phyloP scores from a whole-genome alignment of 53 echinoderm and acorn worm genomes.

The Arbacia lixula region DNA sequence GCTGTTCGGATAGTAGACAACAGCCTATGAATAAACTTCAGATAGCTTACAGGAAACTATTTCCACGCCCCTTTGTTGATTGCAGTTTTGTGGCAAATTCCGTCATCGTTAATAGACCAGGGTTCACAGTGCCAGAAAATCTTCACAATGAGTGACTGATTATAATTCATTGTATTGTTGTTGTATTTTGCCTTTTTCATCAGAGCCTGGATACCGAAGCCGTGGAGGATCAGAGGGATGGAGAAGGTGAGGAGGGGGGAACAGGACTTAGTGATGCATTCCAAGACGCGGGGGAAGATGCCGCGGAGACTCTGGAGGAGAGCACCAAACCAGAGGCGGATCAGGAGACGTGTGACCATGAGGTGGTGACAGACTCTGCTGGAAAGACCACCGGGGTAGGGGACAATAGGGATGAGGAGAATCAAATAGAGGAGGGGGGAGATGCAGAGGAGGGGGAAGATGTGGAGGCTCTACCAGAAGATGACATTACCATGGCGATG shows the following conservation, averaged over 20 bases:
- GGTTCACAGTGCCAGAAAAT: no score
- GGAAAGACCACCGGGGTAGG: background rate
- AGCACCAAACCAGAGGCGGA: constrained; percentile 34
- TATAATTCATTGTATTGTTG: no score
- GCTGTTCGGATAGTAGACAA: no score
- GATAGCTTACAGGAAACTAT: no score
- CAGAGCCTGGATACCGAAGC: no score
- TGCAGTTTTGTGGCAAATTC: no score
- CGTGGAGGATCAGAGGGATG: no score
- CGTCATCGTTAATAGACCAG: no score
- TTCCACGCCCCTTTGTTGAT: no score
- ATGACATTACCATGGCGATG: constrained; percentile 3
- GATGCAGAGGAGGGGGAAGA: background rate
- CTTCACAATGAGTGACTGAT: no score
- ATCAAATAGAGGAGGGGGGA: background rate
- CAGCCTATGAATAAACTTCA: no score
- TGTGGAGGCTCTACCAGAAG: background rate
- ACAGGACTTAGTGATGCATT: constrained; percentile 23
- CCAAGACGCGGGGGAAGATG: constrained; percentile 13
- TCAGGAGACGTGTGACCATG: background rate
- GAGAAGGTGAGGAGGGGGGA: constrained; percentile 1
- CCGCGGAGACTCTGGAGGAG: background rate
- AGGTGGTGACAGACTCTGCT: background rate
- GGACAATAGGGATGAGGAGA: background rate
- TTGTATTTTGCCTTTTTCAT: no score